A percentile compares a stretch with the other conserved stretches of the same genome.
Conservation (phyloP, 2,888 invertebrate genomes). For the Pycnomerus fuliginosus region DNA sequence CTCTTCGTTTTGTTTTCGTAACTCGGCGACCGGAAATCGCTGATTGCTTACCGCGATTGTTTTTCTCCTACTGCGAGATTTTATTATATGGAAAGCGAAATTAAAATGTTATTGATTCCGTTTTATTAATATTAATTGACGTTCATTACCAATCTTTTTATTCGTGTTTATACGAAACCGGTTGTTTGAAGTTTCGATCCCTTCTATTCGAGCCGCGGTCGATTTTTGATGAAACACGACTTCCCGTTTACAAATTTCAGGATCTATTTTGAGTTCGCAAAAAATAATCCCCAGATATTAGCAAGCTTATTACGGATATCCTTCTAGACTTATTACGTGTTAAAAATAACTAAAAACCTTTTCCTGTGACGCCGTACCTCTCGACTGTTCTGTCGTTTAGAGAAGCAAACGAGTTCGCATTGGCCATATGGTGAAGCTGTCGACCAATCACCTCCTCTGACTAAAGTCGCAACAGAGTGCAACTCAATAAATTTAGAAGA, state of each 20-base stretch:
- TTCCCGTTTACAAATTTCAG: too few species aligned
- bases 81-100: slow-evolving; percentile 10
- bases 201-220: too few species aligned
- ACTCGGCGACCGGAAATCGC: slow-evolving; percentile 36
- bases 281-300: too few species aligned
- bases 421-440: slow-evolving; percentile 13
- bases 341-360: slow-evolving; percentile 21
- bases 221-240: too few species aligned
- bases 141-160: not conserved
- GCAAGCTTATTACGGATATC: slow-evolving; percentile 9
- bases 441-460: slow-evolving; percentile 17
- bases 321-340: slow-evolving; percentile 13
- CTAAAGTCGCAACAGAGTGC: slow-evolving; percentile 16
- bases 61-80: not conserved
- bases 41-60: slow-evolving; percentile 29
- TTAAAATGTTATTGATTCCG: slow-evolving; percentile 18
- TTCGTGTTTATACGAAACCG: too few species aligned
- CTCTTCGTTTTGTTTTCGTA: slow-evolving; percentile 21
- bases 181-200: too few species aligned
- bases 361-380: slow-evolving; percentile 27
- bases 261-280: too few species aligned
- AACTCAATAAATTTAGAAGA: slow-evolving; percentile 22
- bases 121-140: not conserved
- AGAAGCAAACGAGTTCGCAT: slow-evolving; percentile 21
- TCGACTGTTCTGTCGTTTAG: slow-evolving; percentile 15